Evolutionary conservation across 2,888 invertebrate species (phyloP), one percentile per base, ranked within the genome.

Genomic region (Seira ritae): DNA sequence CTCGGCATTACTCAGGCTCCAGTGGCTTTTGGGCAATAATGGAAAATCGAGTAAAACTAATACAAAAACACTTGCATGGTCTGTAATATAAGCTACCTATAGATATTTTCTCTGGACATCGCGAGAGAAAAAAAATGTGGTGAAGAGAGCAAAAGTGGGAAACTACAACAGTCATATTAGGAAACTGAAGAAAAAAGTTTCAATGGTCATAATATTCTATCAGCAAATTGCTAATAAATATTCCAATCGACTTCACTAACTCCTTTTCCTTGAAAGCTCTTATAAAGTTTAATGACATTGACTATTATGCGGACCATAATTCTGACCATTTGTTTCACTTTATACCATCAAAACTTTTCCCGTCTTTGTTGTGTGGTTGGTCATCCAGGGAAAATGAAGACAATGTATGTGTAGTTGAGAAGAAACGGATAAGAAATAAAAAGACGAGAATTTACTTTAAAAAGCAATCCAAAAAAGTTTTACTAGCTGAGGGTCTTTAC

Each of bases 221-320:
- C 83, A 83, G 83, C 83, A 79, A 83, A 83, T 83, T 83, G 83
- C 83, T 83, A 83, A 83, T 83, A 83, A 83, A 83, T 83, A 83
- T 83, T 83, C 83, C 83, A 83, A 83, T 83, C 83, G 78, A 70
- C 73, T 78, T 82, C 73, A 72, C 82, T 72, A 73, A 73, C 68
- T 78, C 62, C 72, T 82, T 42, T 77, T 72, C 55, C 71, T 73
- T 65, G 62, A 67, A 65, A 68, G 65, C 62, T 68, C 66, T 50
- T 78, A 73, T 83, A 74, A 79, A 83, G 55, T 83, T 83, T 78
- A 83, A 83, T 83, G 83, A 83, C 83, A 83, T 68, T 83, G 83
- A 83, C 74, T 78, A 83, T 83, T 83, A 78, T 83, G 83, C 78
- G 69, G 77, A 55, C 78, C 83, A 83, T 83, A 83, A 83, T 78